Evolutionary conservation across 2,888 invertebrate species (phyloP), one percentile per base, ranked within the genome.

Genomic region (Napeogenes inachia): DNA sequence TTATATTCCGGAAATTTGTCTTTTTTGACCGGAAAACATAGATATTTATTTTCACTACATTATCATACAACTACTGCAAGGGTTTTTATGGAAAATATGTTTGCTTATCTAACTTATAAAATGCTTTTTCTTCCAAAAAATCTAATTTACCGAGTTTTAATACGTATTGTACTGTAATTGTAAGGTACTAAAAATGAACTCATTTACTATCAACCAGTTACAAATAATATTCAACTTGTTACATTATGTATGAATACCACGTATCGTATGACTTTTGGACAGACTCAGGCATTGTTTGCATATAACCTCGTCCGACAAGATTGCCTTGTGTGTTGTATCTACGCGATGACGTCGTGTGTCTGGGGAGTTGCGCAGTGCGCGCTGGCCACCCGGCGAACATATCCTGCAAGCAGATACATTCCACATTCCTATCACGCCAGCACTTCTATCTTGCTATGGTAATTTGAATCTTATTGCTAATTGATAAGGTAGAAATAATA

Each of bases 351-450:
- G 86, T 85, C 78, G 79, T 81, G 79, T 85, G 84, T 86, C 86
- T 81, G 82, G 85, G 85, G 89, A 90, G 89, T 90, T 90, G 89
- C 89, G 89, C 89, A 89, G 85, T 89, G 87, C 88, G 89, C 89
- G 89, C 86, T 87, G 83, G 70, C 71, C 76, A 90, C 88, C 79
- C 77, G 89, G 89, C 75, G 60, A 78, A 60, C 89, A 89, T 86
- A 81, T 70, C 67, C 62, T 63, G 66, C 60, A 55, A 71, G 77
- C 74, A 79, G 78, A 71, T 76, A 62, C 66, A 68, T 64, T 46
- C 75, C 70, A 80, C 78, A 83, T 84, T 84, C 79, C 78, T 77
- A 73, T 74, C 72, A 68, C 73, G 70, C 75, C 73, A 73, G 65
- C 62, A 56, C 67, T 62, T 47, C 56, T 46, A 46, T 59, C 53